These are phyloP conservation scores for Oncorhynchus kisutch DNA, from an alignment of 2,113 vertebrate genomes.

Conservation along the genomic window DNA sequence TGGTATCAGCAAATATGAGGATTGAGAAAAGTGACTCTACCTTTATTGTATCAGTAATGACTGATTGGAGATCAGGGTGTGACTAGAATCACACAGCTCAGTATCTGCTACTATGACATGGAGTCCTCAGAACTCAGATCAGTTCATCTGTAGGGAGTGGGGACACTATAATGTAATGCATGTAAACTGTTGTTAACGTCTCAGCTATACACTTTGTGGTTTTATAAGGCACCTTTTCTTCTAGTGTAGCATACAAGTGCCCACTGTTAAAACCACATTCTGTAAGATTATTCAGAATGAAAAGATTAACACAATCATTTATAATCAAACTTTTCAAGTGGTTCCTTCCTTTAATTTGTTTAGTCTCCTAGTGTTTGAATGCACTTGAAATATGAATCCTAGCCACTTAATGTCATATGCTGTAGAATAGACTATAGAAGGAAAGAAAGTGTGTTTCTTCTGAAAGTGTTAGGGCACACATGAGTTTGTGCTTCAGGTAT, in stretches of 20 bases:
- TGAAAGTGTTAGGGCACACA: too few relatives aligned
- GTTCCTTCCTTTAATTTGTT: not conserved
- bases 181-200: too few relatives aligned
- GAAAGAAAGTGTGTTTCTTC: too few relatives aligned
- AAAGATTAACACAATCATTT: too few relatives aligned
- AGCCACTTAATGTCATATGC: not conserved
- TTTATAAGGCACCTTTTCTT: too few relatives aligned
- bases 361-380: not conserved
- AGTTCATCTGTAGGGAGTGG: not conserved
- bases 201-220: too few relatives aligned
- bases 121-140: not conserved
- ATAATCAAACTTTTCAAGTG: too few relatives aligned
- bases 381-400: not conserved
- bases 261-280: not conserved
- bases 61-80: not conserved
- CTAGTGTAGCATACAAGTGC: not conserved
- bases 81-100: not conserved
- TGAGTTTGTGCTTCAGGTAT: not conserved
- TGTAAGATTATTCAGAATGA: not conserved
- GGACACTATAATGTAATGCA: not conserved
- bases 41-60: not conserved
- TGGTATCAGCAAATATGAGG: not conserved
- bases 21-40: not conserved
- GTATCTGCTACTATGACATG: not conserved
- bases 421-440: too few relatives aligned